A percentile compares a stretch with the other conserved stretches of the same genome.
Evolutionary conservation across 2,113 vertebrate species (phyloP).

Genomic region (Paraplagusia blochii): DNA sequence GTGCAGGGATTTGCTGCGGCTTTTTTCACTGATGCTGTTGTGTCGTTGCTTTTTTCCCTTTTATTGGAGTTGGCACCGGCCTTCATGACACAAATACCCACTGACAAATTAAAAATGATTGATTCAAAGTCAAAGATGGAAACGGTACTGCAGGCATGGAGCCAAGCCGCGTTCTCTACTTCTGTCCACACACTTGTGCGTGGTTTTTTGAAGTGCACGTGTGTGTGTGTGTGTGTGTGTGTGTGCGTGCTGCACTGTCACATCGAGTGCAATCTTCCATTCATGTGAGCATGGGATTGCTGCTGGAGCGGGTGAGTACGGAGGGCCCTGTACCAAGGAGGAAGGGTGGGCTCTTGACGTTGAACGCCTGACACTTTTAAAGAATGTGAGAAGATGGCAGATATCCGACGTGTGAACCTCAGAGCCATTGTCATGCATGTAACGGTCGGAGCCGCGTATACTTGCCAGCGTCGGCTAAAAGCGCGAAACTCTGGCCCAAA

Average conservation of each 20-base stretch:
- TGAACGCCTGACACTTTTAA: slow-evolving; percentile 65
- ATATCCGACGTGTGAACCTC: slow-evolving; percentile 64
- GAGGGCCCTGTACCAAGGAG: slow-evolving; percentile 30
- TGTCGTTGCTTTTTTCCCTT: slow-evolving; percentile 55
- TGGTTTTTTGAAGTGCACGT: slow-evolving; percentile 21
- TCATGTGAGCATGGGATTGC: slow-evolving; percentile 24
- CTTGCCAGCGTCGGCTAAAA: slow-evolving; percentile 64
- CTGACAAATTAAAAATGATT: slow-evolving; percentile 83
- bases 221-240: no score
- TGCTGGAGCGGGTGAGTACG: slow-evolving; percentile 28
- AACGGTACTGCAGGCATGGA: slow-evolving; percentile 60
- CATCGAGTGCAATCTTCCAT: slow-evolving; percentile 22
- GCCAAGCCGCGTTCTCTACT: slow-evolving; percentile 27
- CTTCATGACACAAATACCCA: slow-evolving; percentile 79
- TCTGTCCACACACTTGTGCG: slow-evolving; percentile 30
- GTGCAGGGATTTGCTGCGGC: slow-evolving; percentile 77
- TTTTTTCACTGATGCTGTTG: slow-evolving; percentile 62
- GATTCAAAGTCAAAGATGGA: slow-evolving; percentile 79
- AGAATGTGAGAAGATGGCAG: slow-evolving; percentile 67
- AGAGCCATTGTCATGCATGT: slow-evolving; percentile 60
- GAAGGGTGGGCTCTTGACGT: slow-evolving; percentile 48
- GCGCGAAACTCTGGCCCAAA: slow-evolving; percentile 63
- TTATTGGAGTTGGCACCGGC: slow-evolving; percentile 78
- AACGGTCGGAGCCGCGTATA: slow-evolving; percentile 54
- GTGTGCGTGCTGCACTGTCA: slow-evolving; percentile 4